Percentiles rank a stretch among this genome's conserved stretches.
Evolutionary conservation across 2,113 vertebrate genomes (phyloP).

Genomic region (Aix galericulata): DNA sequence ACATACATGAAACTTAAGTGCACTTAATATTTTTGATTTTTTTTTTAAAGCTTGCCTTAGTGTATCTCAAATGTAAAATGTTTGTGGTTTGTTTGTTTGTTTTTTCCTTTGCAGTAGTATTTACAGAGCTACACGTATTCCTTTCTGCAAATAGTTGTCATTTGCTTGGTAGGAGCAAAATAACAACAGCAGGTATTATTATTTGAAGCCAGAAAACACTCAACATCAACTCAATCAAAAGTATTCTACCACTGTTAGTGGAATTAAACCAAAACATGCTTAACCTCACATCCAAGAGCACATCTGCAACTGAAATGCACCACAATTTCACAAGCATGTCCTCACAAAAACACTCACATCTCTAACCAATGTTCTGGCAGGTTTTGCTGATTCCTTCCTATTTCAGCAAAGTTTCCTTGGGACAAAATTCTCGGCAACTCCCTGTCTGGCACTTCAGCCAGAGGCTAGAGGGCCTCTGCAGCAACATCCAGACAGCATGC

Average conservation of each 20-base stretch:
- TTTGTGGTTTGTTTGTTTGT: neutral
- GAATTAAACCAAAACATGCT: neutral
- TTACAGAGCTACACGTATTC: neutral
- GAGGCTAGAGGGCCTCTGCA: neutral
- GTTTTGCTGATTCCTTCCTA: neutral
- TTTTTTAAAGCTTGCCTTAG: neutral
- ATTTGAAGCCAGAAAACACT: neutral
- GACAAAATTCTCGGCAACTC: neutral
- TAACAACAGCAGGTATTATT: neutral
- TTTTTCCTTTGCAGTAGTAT: neutral
- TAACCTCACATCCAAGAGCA: neutral
- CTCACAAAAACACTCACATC: neutral
- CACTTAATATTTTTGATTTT: neutral
- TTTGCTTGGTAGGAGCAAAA: neutral
- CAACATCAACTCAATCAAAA: neutral
- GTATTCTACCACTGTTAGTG: neutral
- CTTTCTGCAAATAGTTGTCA: neutral
- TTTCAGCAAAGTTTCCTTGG: neutral
- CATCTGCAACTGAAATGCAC: neutral
- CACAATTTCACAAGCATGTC: neutral
- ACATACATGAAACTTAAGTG: neutral
- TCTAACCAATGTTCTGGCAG: neutral
- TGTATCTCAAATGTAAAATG: neutral
- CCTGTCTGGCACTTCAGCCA: neutral
- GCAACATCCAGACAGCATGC: neutral